Base-by-base conservation (phyloP, 2,888 invertebrate species). In the Drosophila tanythrix region DNA sequence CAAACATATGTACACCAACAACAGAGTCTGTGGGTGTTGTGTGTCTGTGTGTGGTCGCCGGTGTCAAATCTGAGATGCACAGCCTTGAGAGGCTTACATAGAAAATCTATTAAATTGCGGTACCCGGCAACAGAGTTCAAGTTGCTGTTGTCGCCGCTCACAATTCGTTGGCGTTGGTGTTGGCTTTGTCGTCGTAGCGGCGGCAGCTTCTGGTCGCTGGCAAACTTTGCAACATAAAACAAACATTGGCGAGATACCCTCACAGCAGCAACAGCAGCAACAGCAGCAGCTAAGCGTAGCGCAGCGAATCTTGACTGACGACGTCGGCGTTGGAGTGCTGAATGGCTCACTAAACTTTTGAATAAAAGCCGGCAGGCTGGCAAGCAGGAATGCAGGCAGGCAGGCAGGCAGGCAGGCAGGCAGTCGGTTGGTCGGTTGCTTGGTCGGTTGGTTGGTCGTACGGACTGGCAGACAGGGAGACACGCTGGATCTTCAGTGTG, bases 291-390 rank as follows among this genome's bases (percentile, higher is more conserved):
- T 25, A 46, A 52, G 69, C 53, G 64, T 43, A 63, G 48, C 43
- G 73, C 71, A 84, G 78, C 76, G 74, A 71, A 76, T 79, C 86
- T 74, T 85, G 88, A 87, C 79, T 88, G 89, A 82, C 84, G 88
- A 87, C 70, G 89, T 69, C 70, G 69, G 71, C 68, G 76, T 72
- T 70, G 81, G 67, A 70, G 88, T 83, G 85, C 79, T 86, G 79
- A 87, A 87, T 90, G 89, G 89, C 87, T 87, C 87, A 90, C 90
- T 90, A 87, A 87, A 87, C 90, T 87, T 87, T 88, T 90, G 90
- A 87, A 88, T 90, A 87, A 82, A 87, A 74, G 77, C 90, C 88
- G 82, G 81, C 85, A 70, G 66, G 48, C 79, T 46, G 60, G 29
- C 56, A 29, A 53, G 48, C 70, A 40, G 64, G 40, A 43, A 38